A percentile compares a stretch with the other conserved stretches of the same genome.
Evolutionary conservation across 35 echinoderm and acorn worm genomes (phyloP).

Genomic region (Chiridota heheva): DNA sequence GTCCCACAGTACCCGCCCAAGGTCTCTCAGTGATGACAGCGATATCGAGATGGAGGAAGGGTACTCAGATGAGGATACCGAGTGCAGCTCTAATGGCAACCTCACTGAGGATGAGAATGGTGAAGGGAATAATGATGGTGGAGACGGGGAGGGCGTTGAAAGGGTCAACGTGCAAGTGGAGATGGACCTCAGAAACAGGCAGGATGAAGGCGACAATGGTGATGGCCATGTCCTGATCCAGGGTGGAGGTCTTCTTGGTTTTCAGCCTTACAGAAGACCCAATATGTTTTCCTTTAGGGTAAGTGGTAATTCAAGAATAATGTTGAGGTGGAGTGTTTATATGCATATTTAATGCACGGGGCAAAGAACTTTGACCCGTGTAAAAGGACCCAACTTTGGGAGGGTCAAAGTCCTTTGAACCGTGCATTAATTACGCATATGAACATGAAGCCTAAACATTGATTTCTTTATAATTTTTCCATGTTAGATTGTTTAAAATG

Average conservation of each 20-base stretch:
- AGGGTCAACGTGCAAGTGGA: slow-evolving; percentile 44
- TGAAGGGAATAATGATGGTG: slow-evolving; percentile 4
- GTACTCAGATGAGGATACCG: slow-evolving; percentile 23
- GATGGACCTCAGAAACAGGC: not conserved
- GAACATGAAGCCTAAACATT: too few species aligned
- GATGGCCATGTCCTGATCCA: slow-evolving; percentile 79
- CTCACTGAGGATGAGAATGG: slow-evolving; percentile 21
- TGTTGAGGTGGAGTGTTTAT: too few species aligned
- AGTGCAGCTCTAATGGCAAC: slow-evolving; percentile 20
- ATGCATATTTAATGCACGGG: too few species aligned
- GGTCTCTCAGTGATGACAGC: slow-evolving; percentile 53
- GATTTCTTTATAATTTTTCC: too few species aligned
- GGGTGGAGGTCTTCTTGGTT: slow-evolving; percentile 70
- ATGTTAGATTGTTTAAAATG: too few species aligned
- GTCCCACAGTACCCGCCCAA: slow-evolving; percentile 2
- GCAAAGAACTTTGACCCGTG: too few species aligned
- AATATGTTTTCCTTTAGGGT: slow-evolving; percentile 84
- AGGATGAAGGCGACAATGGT: slow-evolving; percentile 52
- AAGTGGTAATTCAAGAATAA: slow-evolving; percentile 20
- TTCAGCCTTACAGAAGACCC: slow-evolving; percentile 91
- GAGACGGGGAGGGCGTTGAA: slow-evolving; percentile 22
- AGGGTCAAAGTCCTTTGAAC: too few species aligned
- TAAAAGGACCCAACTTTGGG: too few species aligned
- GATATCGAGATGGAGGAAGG: slow-evolving; percentile 74
- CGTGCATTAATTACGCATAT: too few species aligned